phyloP scores from a whole-genome alignment of 1,140 invertebrate species.

The Helicoverpa armigera region DNA sequence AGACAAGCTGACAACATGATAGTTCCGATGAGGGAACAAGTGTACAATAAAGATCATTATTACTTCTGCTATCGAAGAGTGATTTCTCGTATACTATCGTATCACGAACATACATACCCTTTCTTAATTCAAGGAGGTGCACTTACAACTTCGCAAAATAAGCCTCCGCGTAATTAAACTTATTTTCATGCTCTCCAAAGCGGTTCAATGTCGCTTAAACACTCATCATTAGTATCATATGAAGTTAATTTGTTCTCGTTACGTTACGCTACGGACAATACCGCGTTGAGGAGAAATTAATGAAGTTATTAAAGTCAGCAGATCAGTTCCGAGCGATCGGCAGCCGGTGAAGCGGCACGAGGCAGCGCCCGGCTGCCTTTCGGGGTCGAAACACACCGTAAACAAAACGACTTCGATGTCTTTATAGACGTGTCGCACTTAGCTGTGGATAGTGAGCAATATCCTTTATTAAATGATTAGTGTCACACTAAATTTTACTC shows the following conservation, averaged over 20 bases:
- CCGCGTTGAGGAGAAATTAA: constrained; percentile 23
- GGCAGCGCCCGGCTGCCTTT: constrained; percentile 51
- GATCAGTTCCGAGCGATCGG: constrained; percentile 54
- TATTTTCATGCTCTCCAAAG: constrained; percentile 14
- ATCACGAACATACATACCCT: background rate
- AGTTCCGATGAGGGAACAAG: background rate
- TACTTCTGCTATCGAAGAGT: background rate
- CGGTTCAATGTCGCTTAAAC: background rate
- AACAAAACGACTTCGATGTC: constrained; percentile 34
- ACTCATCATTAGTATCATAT: background rate
- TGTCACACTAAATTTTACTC: too few species aligned
- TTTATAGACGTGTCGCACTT: constrained; percentile 11
- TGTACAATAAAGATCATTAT: background rate
- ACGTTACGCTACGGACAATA: background rate
- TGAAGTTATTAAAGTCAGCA: constrained; percentile 43
- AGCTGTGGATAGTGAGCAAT: background rate
- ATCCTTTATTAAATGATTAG: background rate
- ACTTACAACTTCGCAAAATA: background rate
- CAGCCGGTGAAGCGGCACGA: constrained; percentile 49
- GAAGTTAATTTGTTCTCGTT: background rate
- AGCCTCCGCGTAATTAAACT: background rate
- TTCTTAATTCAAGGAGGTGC: background rate
- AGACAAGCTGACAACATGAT: constrained; percentile 27
- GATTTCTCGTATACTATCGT: background rate
- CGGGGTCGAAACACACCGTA: constrained; percentile 42